Evolutionary conservation across 2,113 vertebrate species (phyloP).

Genomic region (Nothocercus julius): DNA sequence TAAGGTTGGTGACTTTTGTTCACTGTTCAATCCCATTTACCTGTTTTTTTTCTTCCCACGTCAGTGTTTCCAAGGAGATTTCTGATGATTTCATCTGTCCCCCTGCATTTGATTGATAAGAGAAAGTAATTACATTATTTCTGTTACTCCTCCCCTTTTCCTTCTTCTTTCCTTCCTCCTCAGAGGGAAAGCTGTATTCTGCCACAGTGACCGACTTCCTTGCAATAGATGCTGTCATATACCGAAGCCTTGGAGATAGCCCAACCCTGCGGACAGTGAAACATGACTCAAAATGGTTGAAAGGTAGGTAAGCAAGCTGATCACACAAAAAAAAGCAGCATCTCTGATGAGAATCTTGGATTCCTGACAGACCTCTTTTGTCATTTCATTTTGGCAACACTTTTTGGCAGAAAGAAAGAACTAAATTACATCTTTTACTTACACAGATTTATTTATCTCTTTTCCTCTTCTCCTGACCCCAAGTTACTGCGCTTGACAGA

Average conservation of each 20-base stretch:
- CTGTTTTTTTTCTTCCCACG: slow-evolving; percentile 1
- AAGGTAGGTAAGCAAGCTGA: slow-evolving; percentile 85
- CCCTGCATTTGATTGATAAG: slow-evolving; percentile 33
- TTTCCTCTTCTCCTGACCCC: background rate
- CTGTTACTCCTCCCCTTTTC: slow-evolving; percentile 13
- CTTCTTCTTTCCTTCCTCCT: slow-evolving; percentile 28
- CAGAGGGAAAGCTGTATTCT: slow-evolving; percentile 97
- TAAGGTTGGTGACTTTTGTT: slow-evolving; percentile 17
- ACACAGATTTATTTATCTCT: slow-evolving; percentile 46
- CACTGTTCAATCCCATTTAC: slow-evolving; percentile 8
- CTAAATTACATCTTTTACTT: slow-evolving; percentile 46
- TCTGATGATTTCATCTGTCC: slow-evolving; percentile 33
- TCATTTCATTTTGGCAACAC: slow-evolving; percentile 38
- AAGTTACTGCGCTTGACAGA: slow-evolving; percentile 40
- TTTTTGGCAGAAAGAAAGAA: slow-evolving; percentile 38
- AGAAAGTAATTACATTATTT: slow-evolving; percentile 26
- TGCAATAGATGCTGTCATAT: slow-evolving; percentile 98
- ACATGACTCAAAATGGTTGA: slow-evolving; percentile 99
- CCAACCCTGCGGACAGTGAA: slow-evolving; percentile 97
- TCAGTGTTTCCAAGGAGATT: slow-evolving; percentile 10
- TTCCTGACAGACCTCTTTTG: slow-evolving; percentile 17
- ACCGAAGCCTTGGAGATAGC: slow-evolving; percentile 97
- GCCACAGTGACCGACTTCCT: slow-evolving; percentile 99
- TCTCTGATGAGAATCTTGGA: slow-evolving; percentile 27
- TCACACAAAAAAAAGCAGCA: background rate